Evolutionary conservation across 2,113 vertebrate species (phyloP).

Genomic region (Elachura formosa): DNA sequence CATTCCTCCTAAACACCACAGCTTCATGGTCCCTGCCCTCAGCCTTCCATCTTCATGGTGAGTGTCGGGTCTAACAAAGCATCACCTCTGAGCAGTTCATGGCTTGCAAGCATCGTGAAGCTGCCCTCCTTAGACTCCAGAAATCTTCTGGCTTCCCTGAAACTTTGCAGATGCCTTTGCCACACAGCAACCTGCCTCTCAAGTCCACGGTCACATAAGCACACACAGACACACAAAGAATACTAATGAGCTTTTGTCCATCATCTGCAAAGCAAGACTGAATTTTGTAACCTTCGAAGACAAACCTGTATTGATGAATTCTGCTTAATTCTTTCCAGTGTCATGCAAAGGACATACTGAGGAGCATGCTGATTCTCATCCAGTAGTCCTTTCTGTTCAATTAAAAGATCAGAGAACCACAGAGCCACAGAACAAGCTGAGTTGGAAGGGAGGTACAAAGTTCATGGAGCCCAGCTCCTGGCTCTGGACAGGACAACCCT

Average conservation of each 20-base stretch:
- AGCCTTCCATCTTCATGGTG: background rate
- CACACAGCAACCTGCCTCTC: background rate
- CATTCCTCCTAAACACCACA: background rate
- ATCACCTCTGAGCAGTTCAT: background rate
- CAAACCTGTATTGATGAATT: background rate
- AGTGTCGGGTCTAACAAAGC: background rate
- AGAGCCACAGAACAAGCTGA: background rate
- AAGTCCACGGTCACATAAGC: background rate
- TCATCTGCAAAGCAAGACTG: background rate
- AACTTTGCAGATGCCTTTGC: background rate
- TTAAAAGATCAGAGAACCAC: background rate
- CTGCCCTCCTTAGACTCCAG: too few species aligned
- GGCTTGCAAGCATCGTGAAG: background rate
- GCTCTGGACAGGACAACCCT: background rate
- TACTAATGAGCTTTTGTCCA: background rate
- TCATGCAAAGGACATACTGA: background rate
- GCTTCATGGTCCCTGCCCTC: background rate
- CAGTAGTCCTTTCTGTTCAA: background rate
- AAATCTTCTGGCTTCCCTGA: background rate
- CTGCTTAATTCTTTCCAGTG: background rate
- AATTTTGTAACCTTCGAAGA: background rate
- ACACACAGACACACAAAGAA: background rate
- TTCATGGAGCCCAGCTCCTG: background rate
- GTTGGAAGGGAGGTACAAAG: background rate
- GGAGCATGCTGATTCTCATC: background rate